Evolutionary conservation across 2,888 invertebrate species (phyloP), one percentile per base, ranked within the genome.

Genomic region (Pandemis corylana): DNA sequence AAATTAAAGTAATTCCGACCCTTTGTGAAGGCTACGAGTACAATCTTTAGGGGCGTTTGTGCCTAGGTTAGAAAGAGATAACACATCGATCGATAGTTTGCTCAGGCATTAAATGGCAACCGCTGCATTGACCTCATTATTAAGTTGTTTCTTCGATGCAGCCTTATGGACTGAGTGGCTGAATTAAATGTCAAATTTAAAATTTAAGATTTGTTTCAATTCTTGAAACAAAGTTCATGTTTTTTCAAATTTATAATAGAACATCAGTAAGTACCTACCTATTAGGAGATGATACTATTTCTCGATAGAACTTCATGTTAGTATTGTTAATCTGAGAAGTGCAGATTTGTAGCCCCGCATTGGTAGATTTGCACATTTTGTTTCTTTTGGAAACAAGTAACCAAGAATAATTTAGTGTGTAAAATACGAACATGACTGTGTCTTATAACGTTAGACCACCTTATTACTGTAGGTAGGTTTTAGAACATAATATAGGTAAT

Each of bases 91-190:
- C 94, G 89, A 93, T 94, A 93, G 87, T 91, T 92, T 91, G 87
- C 89, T 88, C 89, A 92, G 90, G 91, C 90, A 90, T 91, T 91
- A 90, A 93, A 91, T 89, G 88, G 90, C 89, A 91, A 91, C 87
- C 85, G 88, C 92, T 93, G 94, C 94, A 94, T 90, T 93, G 94
- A 88, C 93, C 93, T 93, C 90, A 89, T 91, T 93, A 90, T 90
- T 91, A 88, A 91, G 90, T 87, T 87, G 85, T 89, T 90, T 83
- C 87, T 88, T 88, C 82, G 80, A 81, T 87, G 88, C 88, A 85
- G 79, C 80, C 77, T 76, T 79, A 82, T 78, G 77, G 78, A 78
- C 56, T 62, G 28, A 59, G 28, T 59, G 62, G 76, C 78, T 77
- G 78, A 76, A 76, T 77, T 71, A 69, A 69, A 73, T 53, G 69